Evolutionary conservation across 1,140 invertebrate species (phyloP).

Genomic region (Adoxophyes honmai): DNA sequence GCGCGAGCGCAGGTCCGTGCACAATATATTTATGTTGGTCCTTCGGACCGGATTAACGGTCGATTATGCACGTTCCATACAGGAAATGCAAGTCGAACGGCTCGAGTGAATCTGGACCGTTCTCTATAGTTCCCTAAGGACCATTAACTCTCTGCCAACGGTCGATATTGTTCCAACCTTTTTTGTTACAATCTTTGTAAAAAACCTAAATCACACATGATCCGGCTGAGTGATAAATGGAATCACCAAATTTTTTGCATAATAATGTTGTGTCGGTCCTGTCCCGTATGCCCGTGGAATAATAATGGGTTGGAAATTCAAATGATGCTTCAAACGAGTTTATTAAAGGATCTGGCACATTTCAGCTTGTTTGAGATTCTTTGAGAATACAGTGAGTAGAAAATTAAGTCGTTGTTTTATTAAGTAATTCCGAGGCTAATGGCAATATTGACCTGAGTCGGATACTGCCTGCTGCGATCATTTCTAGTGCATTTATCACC

Average conservation of each 20-base stretch:
- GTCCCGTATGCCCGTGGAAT: conserved; percentile 10
- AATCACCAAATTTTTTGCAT: conserved; percentile 12
- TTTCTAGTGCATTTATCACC: conserved; percentile 33
- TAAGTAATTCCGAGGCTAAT: conserved; percentile 28
- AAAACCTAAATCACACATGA: not conserved
- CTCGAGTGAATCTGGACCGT: conserved; percentile 34
- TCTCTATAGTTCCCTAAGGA: conserved; percentile 37
- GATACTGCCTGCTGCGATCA: conserved; percentile 25
- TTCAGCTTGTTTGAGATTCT: conserved; percentile 13
- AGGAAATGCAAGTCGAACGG: conserved; percentile 49
- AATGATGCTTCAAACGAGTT: conserved; percentile 1
- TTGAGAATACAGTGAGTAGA: conserved; percentile 1
- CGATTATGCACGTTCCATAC: conserved; percentile 72
- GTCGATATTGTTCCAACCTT: not conserved
- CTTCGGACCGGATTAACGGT: conserved; percentile 69
- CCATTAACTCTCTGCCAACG: not conserved
- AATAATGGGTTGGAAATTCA: conserved; percentile 11
- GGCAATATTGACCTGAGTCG: conserved; percentile 23
- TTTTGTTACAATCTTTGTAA: too few species aligned
- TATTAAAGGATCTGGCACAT: not conserved
- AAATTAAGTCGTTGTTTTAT: conserved; percentile 10
- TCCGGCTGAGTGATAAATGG: conserved; percentile 3
- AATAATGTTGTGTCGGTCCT: conserved; percentile 10
- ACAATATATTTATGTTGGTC: conserved; percentile 61
- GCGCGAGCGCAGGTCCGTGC: conserved; percentile 51